Conservation (phyloP, 2,888 invertebrate genomes). For the Strigamia transsilvanica region DNA sequence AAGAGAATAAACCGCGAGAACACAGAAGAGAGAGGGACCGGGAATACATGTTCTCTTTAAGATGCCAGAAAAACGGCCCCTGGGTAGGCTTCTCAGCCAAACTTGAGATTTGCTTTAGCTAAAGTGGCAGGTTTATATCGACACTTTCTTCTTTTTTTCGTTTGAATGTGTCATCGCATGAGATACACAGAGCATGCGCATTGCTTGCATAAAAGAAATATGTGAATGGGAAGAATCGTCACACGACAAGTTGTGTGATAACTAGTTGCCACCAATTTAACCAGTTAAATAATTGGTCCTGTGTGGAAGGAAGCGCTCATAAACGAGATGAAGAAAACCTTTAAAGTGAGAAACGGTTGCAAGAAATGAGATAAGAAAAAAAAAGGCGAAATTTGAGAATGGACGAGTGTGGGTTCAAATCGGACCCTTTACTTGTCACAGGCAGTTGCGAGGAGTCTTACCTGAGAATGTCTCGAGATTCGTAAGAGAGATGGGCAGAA, state of each 20-base stretch:
- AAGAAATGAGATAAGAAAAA: constrained; percentile 22
- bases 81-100: constrained; percentile 21
- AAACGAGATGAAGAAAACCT: background rate
- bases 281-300: constrained; percentile 7
- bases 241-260: constrained; percentile 15
- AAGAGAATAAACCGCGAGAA: constrained; percentile 17
- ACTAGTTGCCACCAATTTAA: constrained; percentile 15
- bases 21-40: background rate
- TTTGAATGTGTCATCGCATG: constrained; percentile 1
- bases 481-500: background rate
- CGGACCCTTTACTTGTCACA: constrained; percentile 4
- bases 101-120: constrained; percentile 18
- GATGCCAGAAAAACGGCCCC: constrained; percentile 18
- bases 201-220: constrained; percentile 23
- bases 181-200: constrained; percentile 26
- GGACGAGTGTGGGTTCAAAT: background rate
- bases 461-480: background rate
- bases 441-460: constrained; percentile 6
- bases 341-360: background rate
- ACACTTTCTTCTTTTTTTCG: background rate
- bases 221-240: constrained; percentile 10
- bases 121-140: constrained; percentile 20
- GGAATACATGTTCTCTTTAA: constrained; percentile 30
- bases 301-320: background rate
- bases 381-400: constrained; percentile 23